Evolutionary conservation across 2,888 invertebrate species (phyloP), one percentile per base, ranked within the genome.

Genomic region (Imbricaverruca yamaguchii): DNA sequence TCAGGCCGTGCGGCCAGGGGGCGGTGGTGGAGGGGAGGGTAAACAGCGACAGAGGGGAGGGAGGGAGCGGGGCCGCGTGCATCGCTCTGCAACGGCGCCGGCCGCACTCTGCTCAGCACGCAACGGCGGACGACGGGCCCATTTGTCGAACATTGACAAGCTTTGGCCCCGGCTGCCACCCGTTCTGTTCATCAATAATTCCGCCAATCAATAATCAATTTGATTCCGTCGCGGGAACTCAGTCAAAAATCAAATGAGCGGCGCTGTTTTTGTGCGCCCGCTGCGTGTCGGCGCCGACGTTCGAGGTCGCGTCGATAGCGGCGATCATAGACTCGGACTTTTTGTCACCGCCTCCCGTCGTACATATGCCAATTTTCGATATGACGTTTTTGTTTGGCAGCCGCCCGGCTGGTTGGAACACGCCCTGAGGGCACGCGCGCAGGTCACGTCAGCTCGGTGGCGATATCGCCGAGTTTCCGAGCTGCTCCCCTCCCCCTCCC

Each of bases 281-380:
- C 21, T 11, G 74, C 74, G 74, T 74, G 74, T 55, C 74, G 74
- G 9, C 13, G 74, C 55, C 74, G 74, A 21, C 74, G 74, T 21
- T 23, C 74, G 53, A 55, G 21, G 55, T 12, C 74, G 53, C 74
- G 74, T 74, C 74, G 74, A 74, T 74, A 53, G 53, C 74, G 74
- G 55, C 74, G 74, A 74, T 74, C 74, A 74, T 18, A 55, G 74
- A 15, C 69, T 69, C 69, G 13, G 15, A 18, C 15, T 74, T 74
- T 74, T 74, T 74, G 74, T 74, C 74, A 55, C 53, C 53, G 15
- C 23, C 69, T 25, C 55, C 21, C 10, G 74, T 10, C 55, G 53
- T 21, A 74, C 74, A 74, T 74, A 74, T 74, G 74, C 74, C 74
- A 74, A 74, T 74, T 74, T 74, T 55, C 74, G 13, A 74, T 74